These are phyloP conservation scores for Oncorhynchus tshawytscha DNA, from an alignment of 2,113 vertebrate genomes.

Conservation along the genomic window DNA sequence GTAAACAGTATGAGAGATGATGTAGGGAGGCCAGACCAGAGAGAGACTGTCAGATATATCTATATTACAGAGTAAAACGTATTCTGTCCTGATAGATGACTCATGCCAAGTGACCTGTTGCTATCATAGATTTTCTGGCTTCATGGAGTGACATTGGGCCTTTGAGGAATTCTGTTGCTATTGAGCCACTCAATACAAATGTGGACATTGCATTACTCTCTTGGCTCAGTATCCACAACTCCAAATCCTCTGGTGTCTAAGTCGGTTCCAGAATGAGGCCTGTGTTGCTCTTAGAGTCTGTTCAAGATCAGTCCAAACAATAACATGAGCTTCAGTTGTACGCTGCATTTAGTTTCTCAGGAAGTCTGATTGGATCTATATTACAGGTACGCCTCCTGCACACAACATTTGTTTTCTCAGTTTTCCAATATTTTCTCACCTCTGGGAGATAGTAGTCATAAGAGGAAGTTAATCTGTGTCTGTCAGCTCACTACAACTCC, in stretches of 20 bases:
- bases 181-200: conserved; percentile 5
- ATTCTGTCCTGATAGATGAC: too few relatives aligned
- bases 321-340: conserved; percentile 47
- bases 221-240: conserved; percentile 14
- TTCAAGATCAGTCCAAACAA: conserved; percentile 38
- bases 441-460: conserved; percentile 32
- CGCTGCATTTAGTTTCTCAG: conserved; percentile 23
- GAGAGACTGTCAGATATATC: too few relatives aligned
- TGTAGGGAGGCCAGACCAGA: not conserved
- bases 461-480: conserved; percentile 25
- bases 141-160: too few relatives aligned
- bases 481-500: conserved; percentile 22
- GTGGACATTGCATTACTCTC: conserved; percentile 12
- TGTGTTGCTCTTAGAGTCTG: conserved; percentile 14
- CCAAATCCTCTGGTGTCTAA: conserved; percentile 19
- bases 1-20: not conserved
- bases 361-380: conserved; percentile 34
- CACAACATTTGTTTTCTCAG: conserved; percentile 19
- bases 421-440: conserved; percentile 32
- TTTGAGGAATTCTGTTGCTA: conserved; percentile 17
- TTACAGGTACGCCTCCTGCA: conserved; percentile 2
- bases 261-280: conserved; percentile 18
- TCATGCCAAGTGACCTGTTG: too few relatives aligned
- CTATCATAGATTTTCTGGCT: too few relatives aligned
- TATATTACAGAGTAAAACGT: too few relatives aligned